Evolutionary conservation across 2,797 vertebrate genomes (phyloP).

Genomic region (Rhodeus uyekii): DNA sequence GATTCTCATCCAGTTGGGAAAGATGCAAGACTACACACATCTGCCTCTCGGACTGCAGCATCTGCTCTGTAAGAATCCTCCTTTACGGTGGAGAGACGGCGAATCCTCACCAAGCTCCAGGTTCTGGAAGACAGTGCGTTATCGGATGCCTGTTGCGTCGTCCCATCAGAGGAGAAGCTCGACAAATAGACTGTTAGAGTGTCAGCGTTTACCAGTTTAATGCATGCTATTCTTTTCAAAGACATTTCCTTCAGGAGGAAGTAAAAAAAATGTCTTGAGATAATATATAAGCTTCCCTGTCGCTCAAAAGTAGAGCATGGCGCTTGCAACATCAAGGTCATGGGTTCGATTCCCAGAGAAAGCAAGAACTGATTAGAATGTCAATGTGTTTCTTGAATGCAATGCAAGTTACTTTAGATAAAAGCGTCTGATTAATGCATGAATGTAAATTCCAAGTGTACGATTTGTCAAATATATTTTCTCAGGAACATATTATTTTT

Average conservation of each 20-base stretch:
- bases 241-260: not conserved
- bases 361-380: no score
- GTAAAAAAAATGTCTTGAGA: no score
- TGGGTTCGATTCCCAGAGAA: no score
- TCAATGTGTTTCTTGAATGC: no score
- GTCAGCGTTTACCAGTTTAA: not conserved
- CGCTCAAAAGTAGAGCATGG: no score
- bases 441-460: no score
- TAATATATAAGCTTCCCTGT: no score
- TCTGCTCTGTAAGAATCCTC: conserved; percentile 76
- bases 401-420: no score
- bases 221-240: not conserved
- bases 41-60: conserved; percentile 79
- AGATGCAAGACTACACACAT: conserved; percentile 59
- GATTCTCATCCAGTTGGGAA: conserved; percentile 84
- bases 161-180: not conserved
- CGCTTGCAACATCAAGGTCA: no score
- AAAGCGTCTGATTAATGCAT: no score
- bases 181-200: not conserved
- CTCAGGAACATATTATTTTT: no score
- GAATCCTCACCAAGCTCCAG: conserved; percentile 10
- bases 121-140: conserved; percentile 54
- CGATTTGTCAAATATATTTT: no score
- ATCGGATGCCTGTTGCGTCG: conserved; percentile 35
- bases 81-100: conserved; percentile 64